These are phyloP conservation scores for Megaceryle torquata DNA, from an alignment of 2,113 vertebrate genomes.

Conservation along the genomic window DNA sequence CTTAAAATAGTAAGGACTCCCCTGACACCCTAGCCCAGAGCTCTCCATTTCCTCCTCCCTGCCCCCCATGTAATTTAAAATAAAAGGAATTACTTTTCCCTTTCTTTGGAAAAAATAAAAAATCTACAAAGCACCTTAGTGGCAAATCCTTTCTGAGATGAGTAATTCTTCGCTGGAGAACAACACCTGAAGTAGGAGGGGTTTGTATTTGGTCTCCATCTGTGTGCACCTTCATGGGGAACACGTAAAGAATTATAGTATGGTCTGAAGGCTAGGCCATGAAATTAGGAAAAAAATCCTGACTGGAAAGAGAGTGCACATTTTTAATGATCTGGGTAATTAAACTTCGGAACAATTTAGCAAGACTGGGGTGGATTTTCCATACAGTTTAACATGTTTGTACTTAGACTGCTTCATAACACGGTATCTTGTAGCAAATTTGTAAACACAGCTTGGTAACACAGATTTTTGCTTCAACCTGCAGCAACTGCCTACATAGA, in stretches of 20 bases:
- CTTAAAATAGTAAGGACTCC: neutral
- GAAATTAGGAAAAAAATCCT: neutral
- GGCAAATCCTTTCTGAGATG: neutral
- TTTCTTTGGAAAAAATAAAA: neutral
- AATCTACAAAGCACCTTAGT: neutral
- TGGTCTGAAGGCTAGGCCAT: neutral
- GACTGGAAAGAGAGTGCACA: neutral
- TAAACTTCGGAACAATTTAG: slow-evolving; percentile 23
- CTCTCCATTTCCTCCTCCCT: neutral
- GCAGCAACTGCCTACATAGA: neutral
- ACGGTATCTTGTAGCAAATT: neutral
- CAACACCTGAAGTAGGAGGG: neutral
- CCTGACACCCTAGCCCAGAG: neutral
- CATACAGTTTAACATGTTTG: slow-evolving; percentile 30
- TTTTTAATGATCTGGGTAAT: neutral
- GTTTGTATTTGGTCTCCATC: neutral
- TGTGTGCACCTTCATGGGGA: neutral
- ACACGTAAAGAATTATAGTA: neutral
- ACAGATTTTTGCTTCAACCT: slow-evolving; percentile 34
- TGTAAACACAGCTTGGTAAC: neutral
- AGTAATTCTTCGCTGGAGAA: neutral
- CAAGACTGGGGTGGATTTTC: neutral
- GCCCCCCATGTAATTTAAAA: neutral
- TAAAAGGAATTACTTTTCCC: neutral
- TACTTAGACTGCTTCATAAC: neutral